Evolutionary conservation across 2,797 vertebrate species (phyloP).

Genomic region (Selene dorsalis): DNA sequence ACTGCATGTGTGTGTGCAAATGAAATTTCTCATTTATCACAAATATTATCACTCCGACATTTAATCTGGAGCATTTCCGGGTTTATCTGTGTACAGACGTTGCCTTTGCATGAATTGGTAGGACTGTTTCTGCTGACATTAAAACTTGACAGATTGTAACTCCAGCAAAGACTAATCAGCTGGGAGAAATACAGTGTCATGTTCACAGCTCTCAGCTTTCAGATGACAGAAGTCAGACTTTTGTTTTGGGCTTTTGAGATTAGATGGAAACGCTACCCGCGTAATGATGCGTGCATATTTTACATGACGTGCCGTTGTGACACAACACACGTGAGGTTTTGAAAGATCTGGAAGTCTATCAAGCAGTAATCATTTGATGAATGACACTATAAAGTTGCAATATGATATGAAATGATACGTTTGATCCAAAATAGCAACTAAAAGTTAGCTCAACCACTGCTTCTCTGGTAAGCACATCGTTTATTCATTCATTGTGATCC

Average conservation of each 20-base stretch:
- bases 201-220: constrained; percentile 10
- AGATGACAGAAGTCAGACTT: constrained; percentile 4
- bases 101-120: constrained; percentile 29
- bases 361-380: background rate
- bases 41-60: constrained; percentile 29
- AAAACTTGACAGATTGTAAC: constrained; percentile 42
- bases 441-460: too few species aligned
- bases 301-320: constrained; percentile 10
- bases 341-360: background rate
- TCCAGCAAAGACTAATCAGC: constrained; percentile 44
- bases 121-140: constrained; percentile 60
- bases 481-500: too few species aligned
- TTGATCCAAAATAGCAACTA: too few species aligned
- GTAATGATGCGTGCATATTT: constrained; percentile 14
- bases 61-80: constrained; percentile 46
- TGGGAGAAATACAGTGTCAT: constrained; percentile 27
- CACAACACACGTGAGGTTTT: background rate
- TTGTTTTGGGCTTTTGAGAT: constrained; percentile 57
- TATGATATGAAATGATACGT: background rate
- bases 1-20: background rate
- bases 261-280: constrained; percentile 38
- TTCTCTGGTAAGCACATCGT: too few species aligned
- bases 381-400: background rate
- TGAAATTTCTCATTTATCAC: constrained; percentile 17
- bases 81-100: constrained; percentile 51